Percentiles rank a stretch among this genome's conserved stretches.
phyloP scores from a whole-genome alignment of 2,888 invertebrate species.

The Drosophila kambysellisi region DNA sequence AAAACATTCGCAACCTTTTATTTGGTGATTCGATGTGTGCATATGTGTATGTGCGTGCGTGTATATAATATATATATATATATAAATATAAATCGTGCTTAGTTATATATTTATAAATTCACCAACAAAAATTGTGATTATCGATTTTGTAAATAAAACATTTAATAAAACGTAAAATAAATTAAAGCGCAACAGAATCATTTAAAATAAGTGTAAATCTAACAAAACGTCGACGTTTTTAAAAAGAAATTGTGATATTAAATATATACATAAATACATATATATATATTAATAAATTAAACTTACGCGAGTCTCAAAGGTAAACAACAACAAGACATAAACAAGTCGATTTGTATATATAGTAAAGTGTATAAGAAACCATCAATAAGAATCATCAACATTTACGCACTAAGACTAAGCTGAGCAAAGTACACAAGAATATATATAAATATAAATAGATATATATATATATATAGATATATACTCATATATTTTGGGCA shows the following conservation, averaged over 20 bases:
- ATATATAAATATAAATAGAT: conserved; percentile 53
- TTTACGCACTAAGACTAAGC: conserved; percentile 61
- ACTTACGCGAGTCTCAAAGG: conserved; percentile 42
- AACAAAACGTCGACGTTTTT: conserved; percentile 74
- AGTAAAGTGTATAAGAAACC: conserved; percentile 36
- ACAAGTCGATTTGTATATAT: conserved; percentile 58
- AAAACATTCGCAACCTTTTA: conserved; percentile 59
- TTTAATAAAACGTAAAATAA: conserved; percentile 25
- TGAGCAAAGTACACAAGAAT: conserved; percentile 65
- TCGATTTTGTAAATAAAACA: conserved; percentile 60
- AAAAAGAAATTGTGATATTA: conserved; percentile 81
- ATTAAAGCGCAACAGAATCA: conserved; percentile 41
- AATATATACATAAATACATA: conserved; percentile 41
- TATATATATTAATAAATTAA: conserved; percentile 33
- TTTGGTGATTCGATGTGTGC: conserved; percentile 49
- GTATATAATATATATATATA: conserved; percentile 26
- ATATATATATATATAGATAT: conserved; percentile 41
- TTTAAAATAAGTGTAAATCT: conserved; percentile 72
- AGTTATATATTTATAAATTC: conserved; percentile 44
- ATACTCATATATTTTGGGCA: conserved; percentile 74
- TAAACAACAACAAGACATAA: conserved; percentile 24
- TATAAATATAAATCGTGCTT: conserved; percentile 44
- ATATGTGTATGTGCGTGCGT: conserved; percentile 33
- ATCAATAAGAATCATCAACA: conserved; percentile 50
- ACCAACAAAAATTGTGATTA: conserved; percentile 64